Evolutionary conservation across 2,113 vertebrate genomes (phyloP).

Genomic region (Drymodes brunneopygia): DNA sequence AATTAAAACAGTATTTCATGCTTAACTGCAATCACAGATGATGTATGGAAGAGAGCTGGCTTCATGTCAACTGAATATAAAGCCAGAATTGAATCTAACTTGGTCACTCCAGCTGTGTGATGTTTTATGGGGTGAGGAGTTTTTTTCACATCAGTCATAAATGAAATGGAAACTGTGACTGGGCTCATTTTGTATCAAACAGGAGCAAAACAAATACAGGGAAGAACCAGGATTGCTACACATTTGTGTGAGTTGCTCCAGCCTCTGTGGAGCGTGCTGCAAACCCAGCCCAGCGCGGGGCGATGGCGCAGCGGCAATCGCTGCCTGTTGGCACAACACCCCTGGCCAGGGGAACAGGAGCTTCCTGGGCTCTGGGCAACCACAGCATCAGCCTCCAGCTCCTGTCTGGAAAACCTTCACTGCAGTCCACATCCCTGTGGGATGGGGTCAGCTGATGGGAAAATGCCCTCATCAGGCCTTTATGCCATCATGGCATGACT

Average conservation of each 20-base stretch:
- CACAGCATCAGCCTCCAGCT: not conserved
- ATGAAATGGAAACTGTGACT: constrained; percentile 62
- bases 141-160: constrained; percentile 60
- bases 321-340: not conserved
- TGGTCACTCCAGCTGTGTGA: constrained; percentile 67
- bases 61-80: constrained; percentile 68
- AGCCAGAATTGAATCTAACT: constrained; percentile 69
- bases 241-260: not conserved
- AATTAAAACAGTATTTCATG: constrained; percentile 73
- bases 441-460: rapidly evolving
- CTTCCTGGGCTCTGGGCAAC: not conserved
- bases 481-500: not conserved
- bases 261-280: not conserved
- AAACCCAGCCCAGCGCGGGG: not conserved
- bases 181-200: constrained; percentile 63
- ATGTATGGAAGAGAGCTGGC: constrained; percentile 71
- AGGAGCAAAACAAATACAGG: not conserved
- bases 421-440: not conserved
- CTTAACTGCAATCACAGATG: constrained; percentile 65
- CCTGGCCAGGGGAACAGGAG: not conserved
- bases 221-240: not conserved
- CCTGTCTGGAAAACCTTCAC: not conserved
- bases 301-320: not conserved
- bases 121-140: constrained; percentile 52
- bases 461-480: not conserved